These are phyloP conservation scores for Hippoglossus hippoglossus DNA, from an alignment of 2,797 vertebrate species.

Conservation along the genomic window DNA sequence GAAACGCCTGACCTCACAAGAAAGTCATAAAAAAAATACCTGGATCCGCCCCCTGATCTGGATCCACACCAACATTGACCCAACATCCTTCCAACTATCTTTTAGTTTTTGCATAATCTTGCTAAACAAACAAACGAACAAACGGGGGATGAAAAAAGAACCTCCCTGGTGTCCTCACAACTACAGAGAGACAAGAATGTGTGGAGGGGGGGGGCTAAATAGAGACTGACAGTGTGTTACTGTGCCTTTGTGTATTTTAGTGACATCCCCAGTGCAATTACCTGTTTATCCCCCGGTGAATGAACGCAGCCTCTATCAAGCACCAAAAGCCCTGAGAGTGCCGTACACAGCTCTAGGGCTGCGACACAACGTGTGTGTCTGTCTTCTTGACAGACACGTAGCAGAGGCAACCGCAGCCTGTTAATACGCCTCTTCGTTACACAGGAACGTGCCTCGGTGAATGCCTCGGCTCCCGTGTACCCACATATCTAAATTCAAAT, in stretches of 20 bases:
- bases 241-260: constrained; percentile 55
- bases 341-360: constrained; percentile 48
- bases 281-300: constrained; percentile 65
- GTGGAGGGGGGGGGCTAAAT: neutral
- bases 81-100: too few species aligned
- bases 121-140: too few species aligned
- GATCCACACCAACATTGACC: too few species aligned
- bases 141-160: too few species aligned
- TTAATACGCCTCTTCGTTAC: constrained; percentile 65
- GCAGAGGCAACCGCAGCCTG: constrained; percentile 66
- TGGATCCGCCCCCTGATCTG: too few species aligned
- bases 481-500: constrained; percentile 75
- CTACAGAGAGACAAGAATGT: too few species aligned
- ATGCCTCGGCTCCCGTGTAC: constrained; percentile 45
- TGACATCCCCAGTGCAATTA: constrained; percentile 62
- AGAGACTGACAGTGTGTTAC: constrained; percentile 37
- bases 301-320: constrained; percentile 50
- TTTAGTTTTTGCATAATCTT: too few species aligned
- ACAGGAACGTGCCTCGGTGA: constrained; percentile 48
- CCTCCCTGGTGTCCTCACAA: too few species aligned
- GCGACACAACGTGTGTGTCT: constrained; percentile 48
- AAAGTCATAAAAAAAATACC: too few species aligned
- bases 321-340: constrained; percentile 46
- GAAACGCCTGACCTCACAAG: too few species aligned
- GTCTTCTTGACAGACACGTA: constrained; percentile 65